These are phyloP conservation scores for Todiramphus saurophagus DNA, from an alignment of 2,113 vertebrate species.

Conservation along the genomic window DNA sequence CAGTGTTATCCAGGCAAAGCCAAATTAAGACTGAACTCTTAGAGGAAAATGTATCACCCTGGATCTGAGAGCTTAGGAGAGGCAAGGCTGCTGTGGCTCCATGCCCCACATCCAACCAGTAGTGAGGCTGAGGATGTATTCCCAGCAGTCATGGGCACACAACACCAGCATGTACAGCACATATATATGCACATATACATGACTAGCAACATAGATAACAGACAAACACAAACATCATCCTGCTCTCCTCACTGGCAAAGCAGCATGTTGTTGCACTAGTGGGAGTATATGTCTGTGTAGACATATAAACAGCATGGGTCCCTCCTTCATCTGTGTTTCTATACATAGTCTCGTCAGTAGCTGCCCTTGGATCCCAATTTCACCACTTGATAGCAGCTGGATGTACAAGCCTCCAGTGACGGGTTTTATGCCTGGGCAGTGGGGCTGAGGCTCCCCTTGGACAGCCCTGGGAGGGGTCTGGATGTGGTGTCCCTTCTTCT, in stretches of 20 bases:
- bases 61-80: not conserved
- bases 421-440: not conserved
- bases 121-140: not conserved
- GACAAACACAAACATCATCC: not conserved
- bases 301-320: too few species aligned
- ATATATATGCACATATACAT: not conserved
- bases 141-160: not conserved
- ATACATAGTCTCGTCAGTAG: not conserved
- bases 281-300: not conserved
- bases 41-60: not conserved
- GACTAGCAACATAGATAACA: not conserved
- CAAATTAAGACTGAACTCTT: not conserved
- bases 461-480: not conserved
- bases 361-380: not conserved
- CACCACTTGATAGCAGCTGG: not conserved
- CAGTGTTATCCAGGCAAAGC: not conserved
- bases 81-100: not conserved
- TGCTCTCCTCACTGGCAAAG: not conserved
- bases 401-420: fast-evolving
- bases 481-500: not conserved
- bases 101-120: not conserved
- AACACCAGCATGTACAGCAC: not conserved
- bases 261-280: not conserved
- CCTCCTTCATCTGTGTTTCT: not conserved
- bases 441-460: not conserved